phyloP scores from a whole-genome alignment of 2,113 vertebrate genomes.

The Lipophrys pholis region DNA sequence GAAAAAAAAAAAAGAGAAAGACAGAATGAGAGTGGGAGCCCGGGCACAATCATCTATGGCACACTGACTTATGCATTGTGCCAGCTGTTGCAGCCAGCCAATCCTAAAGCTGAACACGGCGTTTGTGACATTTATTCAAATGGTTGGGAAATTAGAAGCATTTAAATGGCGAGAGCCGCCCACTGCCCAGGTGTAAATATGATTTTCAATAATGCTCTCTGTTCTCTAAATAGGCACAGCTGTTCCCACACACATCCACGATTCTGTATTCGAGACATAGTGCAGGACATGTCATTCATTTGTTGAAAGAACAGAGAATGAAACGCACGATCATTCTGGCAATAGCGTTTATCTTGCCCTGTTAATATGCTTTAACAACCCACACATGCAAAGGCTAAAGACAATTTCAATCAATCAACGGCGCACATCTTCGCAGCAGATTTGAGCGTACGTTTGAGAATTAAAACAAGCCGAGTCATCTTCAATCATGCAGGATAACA shows the following conservation, averaged over 20 bases:
- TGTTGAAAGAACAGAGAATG: slow-evolving; percentile 15
- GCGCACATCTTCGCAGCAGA: slow-evolving; percentile 54
- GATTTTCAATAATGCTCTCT: slow-evolving; percentile 58
- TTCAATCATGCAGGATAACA: slow-evolving; percentile 55
- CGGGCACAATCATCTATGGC: slow-evolving; percentile 46
- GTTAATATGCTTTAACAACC: slow-evolving; percentile 64
- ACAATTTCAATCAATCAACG: slow-evolving; percentile 73
- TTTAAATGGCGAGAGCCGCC: slow-evolving; percentile 53
- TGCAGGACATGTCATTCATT: slow-evolving; percentile 24
- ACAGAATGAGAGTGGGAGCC: slow-evolving; percentile 27
- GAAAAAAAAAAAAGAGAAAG: slow-evolving; percentile 4
- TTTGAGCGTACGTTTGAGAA: slow-evolving; percentile 61
- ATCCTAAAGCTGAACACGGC: slow-evolving; percentile 43
- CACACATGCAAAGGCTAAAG: slow-evolving; percentile 52
- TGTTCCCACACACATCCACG: slow-evolving; percentile 32
- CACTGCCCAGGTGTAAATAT: slow-evolving; percentile 72
- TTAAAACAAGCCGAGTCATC: slow-evolving; percentile 21
- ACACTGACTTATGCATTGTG: slow-evolving; percentile 44
- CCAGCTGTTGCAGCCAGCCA: slow-evolving; percentile 66
- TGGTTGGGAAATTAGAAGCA: slow-evolving; percentile 63
- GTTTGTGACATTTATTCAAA: slow-evolving; percentile 68
- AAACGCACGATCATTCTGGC: slow-evolving; percentile 26
- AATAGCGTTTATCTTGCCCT: slow-evolving; percentile 48
- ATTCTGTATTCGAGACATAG: slow-evolving; percentile 33
- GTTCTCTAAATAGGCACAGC: slow-evolving; percentile 56